Evolutionary conservation across 2,113 vertebrate genomes (phyloP), one percentile per base, ranked within the genome.

Genomic region (cat (Felis catus)): DNA sequence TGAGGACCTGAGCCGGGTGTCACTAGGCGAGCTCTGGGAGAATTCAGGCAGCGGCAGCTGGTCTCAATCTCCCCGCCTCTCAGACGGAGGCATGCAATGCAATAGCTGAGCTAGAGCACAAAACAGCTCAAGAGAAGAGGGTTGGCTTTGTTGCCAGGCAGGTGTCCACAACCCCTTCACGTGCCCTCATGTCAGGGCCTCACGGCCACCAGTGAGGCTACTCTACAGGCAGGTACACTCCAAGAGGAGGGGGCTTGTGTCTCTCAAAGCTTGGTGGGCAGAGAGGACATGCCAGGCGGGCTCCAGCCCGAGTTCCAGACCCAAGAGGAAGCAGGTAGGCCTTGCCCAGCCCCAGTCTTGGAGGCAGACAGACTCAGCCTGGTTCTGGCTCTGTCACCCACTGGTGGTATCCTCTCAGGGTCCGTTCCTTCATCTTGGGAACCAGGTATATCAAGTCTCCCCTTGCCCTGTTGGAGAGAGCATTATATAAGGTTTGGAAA

Each of bases 31-130:
- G 78, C 36, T 86, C 85, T 45, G 41, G 73, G 68, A 76, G 83
- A 70, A 39, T 61, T 73, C 66, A 78, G 88, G 89, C n/a, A 0
- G 94, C 83, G 0, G 76, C 81, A 91, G 97, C 89, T 85, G 71
- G 36, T 85, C 78, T 94, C 61, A 27, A 5, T 71, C 58, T 92
- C 66, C 76, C 73, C 2, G 2, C 81, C 55, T 68, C 71, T 94
- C 48, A 23, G 66, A 65, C 3, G 3, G 33, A 93, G 23, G 61
- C 33, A 10, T 3, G 7, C 1, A 2, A 61, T 0, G 7, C 65
- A 51, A 31, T 6, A 66, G 78, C 27, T 0, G 39, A 70, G 95
- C 63, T 1, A 1, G 70, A 63, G 65, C n/a, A 7, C 14, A 45
- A 78, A 63, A 51, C 41, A 2, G 84, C 81, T 66, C 31, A 31